Base-by-base conservation (phyloP, 53 echinoderm and acorn worm genomes). In the Paracentrotus lividus region DNA sequence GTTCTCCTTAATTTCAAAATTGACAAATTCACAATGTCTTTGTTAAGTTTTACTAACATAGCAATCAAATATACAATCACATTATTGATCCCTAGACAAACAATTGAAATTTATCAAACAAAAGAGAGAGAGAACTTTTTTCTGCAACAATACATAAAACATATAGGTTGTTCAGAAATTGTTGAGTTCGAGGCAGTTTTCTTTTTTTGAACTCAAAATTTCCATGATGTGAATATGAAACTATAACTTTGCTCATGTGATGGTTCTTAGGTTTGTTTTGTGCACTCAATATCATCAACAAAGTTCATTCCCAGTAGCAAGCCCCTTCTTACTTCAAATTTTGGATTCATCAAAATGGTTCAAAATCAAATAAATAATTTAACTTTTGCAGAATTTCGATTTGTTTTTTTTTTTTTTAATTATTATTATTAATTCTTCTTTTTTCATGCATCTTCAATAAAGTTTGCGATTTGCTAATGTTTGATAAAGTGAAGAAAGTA, bases 61-160 rank as follows among this genome's bases (percentile, higher is more conserved):
- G 40, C 40, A 40, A 72, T 72, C 72, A 72, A 72, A 38, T 72
- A 72, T 72, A 72, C 36, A 36, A 72, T 72, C 16, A 36, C 40
- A 47, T 47, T 7, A n/a, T 34, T 81, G 81, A 81, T 81, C 47
- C 47, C 81, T 72, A 72, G 36, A 72, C 20, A 72, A n/a, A 20
- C 57, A 57, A 38, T 38, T 40, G 4, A 72, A 72, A 72, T 40
- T 21, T 72, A 16, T 20, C 40, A 72, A 40, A 72, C 72, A 72
- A 27, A 64, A 64, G n/a, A n/a, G 31, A 64, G 8, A 27, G 31
- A 57, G 31, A 64, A 12, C 0, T 67, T 4, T 36, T 20, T 40
- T 18, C 40, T 72, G 36, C 36, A 36, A 72, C 72, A 72, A 18
- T 38, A 72, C 36, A 69, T 38, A 72, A 18, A 72, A 72, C 40